Conservation (phyloP, 2,888 invertebrate species). For the Megamerina dolium region DNA sequence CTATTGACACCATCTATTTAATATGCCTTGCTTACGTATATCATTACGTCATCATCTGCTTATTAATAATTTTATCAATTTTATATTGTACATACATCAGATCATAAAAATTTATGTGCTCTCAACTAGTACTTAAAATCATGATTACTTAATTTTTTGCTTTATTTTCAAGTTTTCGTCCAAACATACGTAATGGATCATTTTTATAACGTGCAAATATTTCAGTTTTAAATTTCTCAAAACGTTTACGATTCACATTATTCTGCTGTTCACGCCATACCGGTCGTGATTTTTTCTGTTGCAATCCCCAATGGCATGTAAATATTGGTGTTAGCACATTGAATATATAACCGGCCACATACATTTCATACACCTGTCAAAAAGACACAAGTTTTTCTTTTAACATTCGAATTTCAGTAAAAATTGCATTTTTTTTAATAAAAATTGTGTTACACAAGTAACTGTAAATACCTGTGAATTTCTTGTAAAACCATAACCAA, state of each 20-base stretch:
- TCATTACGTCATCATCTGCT: too few relatives aligned
- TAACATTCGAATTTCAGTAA: neutral
- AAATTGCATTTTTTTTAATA: neutral
- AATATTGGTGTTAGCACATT: conserved; percentile 81
- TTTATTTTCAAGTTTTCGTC: too few relatives aligned
- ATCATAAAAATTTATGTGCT: too few relatives aligned
- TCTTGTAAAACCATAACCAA: conserved; percentile 87
- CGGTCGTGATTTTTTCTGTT: conserved; percentile 69
- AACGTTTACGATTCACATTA: conserved; percentile 71
- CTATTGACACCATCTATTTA: too few relatives aligned
- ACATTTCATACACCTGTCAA: conserved; percentile 86
- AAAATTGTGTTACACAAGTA: neutral
- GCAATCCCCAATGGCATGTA: conserved; percentile 85
- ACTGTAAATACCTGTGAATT: conserved; percentile 71
- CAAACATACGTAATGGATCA: too few relatives aligned
- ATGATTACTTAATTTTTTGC: too few relatives aligned
- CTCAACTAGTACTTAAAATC: too few relatives aligned
- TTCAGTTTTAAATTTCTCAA: conserved; percentile 78
- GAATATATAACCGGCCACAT: conserved; percentile 80
- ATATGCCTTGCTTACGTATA: too few relatives aligned
- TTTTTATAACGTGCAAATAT: conserved; percentile 65
- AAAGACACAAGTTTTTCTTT: neutral
- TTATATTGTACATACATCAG: too few relatives aligned
- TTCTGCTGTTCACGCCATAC: conserved; percentile 85
- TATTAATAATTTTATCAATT: too few relatives aligned